A percentile compares a stretch with the other conserved stretches of the same genome.
phyloP scores from a whole-genome alignment of 2,113 vertebrate genomes.

The Serilophus lunatus region DNA sequence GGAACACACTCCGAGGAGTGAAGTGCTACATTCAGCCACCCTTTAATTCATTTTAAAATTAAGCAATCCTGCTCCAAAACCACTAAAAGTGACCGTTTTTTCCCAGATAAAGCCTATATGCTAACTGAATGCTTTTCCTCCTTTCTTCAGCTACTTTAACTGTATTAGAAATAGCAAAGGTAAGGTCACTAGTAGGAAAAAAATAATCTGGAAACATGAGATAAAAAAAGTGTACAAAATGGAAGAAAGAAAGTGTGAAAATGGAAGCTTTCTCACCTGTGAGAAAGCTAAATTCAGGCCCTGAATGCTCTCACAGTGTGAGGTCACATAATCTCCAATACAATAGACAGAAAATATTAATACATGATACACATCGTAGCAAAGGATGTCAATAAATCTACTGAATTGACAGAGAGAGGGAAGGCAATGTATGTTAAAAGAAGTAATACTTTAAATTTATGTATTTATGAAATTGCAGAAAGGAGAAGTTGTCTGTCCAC shows the following conservation, averaged over 20 bases:
- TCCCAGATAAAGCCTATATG: background rate
- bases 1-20: rapidly evolving
- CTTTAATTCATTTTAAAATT: background rate
- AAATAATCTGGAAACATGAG: background rate
- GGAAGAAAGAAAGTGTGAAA: background rate
- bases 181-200: background rate
- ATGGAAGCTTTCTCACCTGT: background rate
- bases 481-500: background rate
- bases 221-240: background rate
- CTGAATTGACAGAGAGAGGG: background rate
- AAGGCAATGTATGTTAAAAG: background rate
- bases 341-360: background rate
- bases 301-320: background rate
- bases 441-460: background rate
- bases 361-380: background rate
- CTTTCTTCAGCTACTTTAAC: background rate
- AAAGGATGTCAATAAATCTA: background rate
- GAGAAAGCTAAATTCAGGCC: background rate
- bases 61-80: background rate
- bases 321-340: background rate
- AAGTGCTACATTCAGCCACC: background rate
- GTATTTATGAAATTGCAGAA: background rate
- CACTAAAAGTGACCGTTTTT: background rate
- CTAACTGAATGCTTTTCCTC: background rate
- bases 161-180: background rate